Percentiles rank a stretch among this genome's conserved stretches.
These are phyloP conservation scores for Picathartes gymnocephalus DNA, from an alignment of 2,113 vertebrate genomes.

Conservation along the genomic window DNA sequence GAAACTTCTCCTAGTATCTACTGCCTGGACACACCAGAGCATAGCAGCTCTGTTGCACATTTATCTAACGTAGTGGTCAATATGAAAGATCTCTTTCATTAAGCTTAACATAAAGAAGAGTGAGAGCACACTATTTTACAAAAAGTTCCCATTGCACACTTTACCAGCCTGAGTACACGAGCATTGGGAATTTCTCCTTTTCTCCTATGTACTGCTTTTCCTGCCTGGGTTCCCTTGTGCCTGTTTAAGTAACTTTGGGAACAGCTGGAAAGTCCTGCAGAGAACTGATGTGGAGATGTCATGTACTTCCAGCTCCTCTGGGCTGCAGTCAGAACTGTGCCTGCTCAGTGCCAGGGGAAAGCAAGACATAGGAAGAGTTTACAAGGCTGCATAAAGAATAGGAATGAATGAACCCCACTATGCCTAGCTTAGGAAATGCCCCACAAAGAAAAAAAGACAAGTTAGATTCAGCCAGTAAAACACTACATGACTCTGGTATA, in stretches of 20 bases:
- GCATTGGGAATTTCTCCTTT: not conserved
- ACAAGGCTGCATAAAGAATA: not conserved
- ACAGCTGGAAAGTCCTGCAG: not conserved
- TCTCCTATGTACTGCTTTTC: not conserved
- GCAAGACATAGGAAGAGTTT: not conserved
- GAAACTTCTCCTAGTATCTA: not conserved
- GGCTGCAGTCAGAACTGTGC: not conserved
- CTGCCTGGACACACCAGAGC: not conserved
- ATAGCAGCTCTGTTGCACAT: not conserved
- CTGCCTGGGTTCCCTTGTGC: not conserved
- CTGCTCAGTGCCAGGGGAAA: not conserved
- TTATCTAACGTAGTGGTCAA: not conserved
- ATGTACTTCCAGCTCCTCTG: not conserved
- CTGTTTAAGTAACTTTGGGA: not conserved
- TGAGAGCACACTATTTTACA: not conserved
- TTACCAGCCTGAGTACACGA: not conserved
- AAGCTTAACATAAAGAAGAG: not conserved
- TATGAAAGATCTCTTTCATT: not conserved
- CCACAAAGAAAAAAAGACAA: not conserved
- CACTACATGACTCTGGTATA: not conserved
- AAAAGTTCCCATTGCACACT: not conserved
- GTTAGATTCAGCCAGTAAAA: not conserved
- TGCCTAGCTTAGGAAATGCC: accelerated
- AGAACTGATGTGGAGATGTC: not conserved
- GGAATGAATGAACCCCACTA: not conserved